Evolutionary conservation across 2,113 vertebrate genomes (phyloP).

Genomic region (Abramis brama): DNA sequence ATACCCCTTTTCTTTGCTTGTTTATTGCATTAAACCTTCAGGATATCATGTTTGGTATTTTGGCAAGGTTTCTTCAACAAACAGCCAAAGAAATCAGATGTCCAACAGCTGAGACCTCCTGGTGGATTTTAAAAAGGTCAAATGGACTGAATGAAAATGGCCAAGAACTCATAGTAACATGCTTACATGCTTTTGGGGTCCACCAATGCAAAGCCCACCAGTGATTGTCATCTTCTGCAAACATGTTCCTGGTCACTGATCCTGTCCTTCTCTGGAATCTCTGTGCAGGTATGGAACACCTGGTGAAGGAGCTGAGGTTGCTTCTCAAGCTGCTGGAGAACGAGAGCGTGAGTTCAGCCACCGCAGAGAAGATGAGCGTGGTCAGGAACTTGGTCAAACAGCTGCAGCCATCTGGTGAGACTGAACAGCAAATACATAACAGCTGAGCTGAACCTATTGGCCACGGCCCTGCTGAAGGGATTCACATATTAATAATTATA

Average conservation of each 20-base stretch:
- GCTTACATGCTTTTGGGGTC: neutral
- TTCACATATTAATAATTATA: neutral
- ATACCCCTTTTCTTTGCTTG: conserved; percentile 40
- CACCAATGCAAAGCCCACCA: neutral
- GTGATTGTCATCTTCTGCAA: neutral
- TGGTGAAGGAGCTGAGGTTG: conserved; percentile 86
- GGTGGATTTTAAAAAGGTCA: neutral
- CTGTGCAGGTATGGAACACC: conserved; percentile 85
- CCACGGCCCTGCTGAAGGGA: neutral
- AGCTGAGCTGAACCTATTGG: neutral
- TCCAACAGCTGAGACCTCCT: conserved; percentile 47
- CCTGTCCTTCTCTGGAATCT: conserved; percentile 11
- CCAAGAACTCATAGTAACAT: neutral
- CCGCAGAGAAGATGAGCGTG: conserved; percentile 88
- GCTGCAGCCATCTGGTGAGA: conserved; percentile 86
- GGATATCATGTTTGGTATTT: conserved; percentile 44
- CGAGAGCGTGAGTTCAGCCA: conserved; percentile 87
- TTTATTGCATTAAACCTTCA: conserved; percentile 53
- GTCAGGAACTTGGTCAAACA: conserved; percentile 88
- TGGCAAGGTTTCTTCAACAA: conserved; percentile 26
- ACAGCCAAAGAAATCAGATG: conserved; percentile 53
- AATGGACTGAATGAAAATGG: neutral
- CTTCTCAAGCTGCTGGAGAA: conserved; percentile 93
- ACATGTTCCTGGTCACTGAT: neutral
- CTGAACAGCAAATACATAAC: neutral